Conservation (phyloP, 1,140 invertebrate genomes). For the Drosophila obscura region DNA sequence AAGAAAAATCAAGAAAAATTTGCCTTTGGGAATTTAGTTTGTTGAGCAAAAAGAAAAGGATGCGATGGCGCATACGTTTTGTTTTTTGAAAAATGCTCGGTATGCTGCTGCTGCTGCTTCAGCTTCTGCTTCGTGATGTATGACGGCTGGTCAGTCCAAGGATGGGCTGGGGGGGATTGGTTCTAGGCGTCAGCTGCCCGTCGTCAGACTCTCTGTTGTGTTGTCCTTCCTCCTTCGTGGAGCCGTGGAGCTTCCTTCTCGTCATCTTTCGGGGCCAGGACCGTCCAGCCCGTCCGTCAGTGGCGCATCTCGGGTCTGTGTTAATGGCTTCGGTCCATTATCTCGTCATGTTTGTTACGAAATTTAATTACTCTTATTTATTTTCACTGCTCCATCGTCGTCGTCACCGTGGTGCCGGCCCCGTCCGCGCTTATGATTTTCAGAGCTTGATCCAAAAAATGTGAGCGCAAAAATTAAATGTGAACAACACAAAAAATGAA, state of each 20-base stretch:
- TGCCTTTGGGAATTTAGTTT: conserved; percentile 56
- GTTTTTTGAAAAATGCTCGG: conserved; percentile 54
- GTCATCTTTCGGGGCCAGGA: conserved; percentile 65
- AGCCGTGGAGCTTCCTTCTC: conserved; percentile 42
- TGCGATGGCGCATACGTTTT: conserved; percentile 43
- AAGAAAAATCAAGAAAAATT: conserved; percentile 61
- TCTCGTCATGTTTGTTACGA: conserved; percentile 84
- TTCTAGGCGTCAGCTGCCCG: conserved; percentile 29
- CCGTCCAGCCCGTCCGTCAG: conserved; percentile 44
- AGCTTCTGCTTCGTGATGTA: conserved; percentile 37
- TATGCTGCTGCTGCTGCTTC: conserved; percentile 38
- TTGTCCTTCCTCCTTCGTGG: not conserved
- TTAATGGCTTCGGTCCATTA: conserved; percentile 83
- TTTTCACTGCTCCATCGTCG: conserved; percentile 58
- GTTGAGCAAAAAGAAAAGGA: conserved; percentile 46
- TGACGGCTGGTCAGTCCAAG: conserved; percentile 16
- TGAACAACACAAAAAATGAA: conserved; percentile 67
- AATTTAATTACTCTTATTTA: conserved; percentile 84
- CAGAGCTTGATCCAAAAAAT: conserved; percentile 70
- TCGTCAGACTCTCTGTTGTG: conserved; percentile 1
- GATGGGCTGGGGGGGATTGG: conserved; percentile 4
- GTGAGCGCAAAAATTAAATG: conserved; percentile 73
- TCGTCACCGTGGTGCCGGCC: conserved; percentile 8
- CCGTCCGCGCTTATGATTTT: conserved; percentile 67
- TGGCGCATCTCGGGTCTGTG: conserved; percentile 45